phyloP scores from a whole-genome alignment of 1,140 invertebrate species.

The Brachystomella parvula region DNA sequence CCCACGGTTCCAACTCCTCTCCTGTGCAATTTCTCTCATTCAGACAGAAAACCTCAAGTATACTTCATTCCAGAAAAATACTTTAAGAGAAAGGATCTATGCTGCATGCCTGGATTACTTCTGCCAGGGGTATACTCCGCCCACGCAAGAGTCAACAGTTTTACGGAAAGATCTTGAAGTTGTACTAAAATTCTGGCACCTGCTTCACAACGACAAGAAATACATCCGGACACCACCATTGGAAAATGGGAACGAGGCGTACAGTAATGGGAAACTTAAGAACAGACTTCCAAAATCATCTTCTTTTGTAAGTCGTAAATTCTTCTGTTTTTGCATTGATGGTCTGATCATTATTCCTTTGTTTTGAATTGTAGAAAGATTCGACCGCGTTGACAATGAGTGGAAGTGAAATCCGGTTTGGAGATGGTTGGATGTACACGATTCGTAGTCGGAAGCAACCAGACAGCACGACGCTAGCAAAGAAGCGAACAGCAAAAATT shows the following conservation, averaged over 20 bases:
- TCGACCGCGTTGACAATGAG: conserved; percentile 22
- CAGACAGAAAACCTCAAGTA: conserved; percentile 85
- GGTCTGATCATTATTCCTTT: neutral
- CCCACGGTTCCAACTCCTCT: conserved; percentile 70
- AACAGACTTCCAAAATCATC: neutral
- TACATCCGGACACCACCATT: conserved; percentile 67
- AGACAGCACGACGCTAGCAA: conserved; percentile 46
- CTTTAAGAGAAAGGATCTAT: conserved; percentile 89
- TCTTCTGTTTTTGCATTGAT: neutral
- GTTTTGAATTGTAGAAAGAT: conserved; percentile 10
- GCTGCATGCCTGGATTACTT: conserved; percentile 92
- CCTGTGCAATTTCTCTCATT: conserved; percentile 81
- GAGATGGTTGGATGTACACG: conserved; percentile 77
- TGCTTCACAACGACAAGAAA: conserved; percentile 93
- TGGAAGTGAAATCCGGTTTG: conserved; percentile 35
- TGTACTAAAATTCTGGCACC: conserved; percentile 91
- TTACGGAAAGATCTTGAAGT: conserved; percentile 81
- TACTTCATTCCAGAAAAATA: conserved; percentile 73
- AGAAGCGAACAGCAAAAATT: conserved; percentile 31
- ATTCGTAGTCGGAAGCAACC: conserved; percentile 56
- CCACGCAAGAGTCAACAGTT: conserved; percentile 65
- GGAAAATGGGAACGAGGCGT: neutral
- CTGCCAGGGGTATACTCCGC: conserved; percentile 72
- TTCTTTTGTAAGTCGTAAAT: conserved; percentile 3
- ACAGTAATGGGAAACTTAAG: neutral